phyloP scores from a whole-genome alignment of 2,113 vertebrate species.

The Noturus placidus region DNA sequence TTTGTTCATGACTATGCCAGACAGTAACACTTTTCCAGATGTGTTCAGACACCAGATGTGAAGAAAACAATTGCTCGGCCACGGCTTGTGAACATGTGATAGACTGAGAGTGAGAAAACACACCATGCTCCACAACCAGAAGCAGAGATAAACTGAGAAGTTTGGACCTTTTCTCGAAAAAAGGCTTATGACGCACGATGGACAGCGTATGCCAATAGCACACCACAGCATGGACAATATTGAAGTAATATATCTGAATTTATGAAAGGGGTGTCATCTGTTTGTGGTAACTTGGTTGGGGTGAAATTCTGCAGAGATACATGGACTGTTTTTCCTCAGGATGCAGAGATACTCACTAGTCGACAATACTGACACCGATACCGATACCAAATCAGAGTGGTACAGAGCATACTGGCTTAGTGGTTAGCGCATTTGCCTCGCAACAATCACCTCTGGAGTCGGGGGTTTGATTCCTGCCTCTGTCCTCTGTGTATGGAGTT shows the following conservation, averaged over 20 bases:
- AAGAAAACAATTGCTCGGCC: constrained; percentile 3
- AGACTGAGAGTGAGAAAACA: neutral
- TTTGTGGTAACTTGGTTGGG: neutral
- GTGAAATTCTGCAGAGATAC: neutral
- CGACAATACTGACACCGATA: no score
- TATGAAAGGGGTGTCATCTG: neutral
- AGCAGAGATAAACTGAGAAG: neutral
- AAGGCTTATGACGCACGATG: neutral
- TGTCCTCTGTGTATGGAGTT: no score
- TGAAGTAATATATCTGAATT: neutral
- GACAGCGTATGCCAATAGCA: neutral
- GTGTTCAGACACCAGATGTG: neutral
- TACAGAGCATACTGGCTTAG: no score
- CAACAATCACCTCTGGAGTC: no score
- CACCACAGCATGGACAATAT: neutral
- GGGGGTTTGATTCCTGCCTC: no score
- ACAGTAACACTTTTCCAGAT: constrained; percentile 6
- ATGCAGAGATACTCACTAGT: neutral
- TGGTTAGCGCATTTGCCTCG: no score
- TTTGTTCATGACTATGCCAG: neutral
- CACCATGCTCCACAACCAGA: neutral
- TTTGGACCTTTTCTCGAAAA: neutral
- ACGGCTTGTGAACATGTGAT: neutral
- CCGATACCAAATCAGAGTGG: no score
- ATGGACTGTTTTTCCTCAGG: neutral